These are phyloP conservation scores for Onychomys torridus DNA, from an alignment of 2,797 vertebrate genomes.

Conservation along the genomic window DNA sequence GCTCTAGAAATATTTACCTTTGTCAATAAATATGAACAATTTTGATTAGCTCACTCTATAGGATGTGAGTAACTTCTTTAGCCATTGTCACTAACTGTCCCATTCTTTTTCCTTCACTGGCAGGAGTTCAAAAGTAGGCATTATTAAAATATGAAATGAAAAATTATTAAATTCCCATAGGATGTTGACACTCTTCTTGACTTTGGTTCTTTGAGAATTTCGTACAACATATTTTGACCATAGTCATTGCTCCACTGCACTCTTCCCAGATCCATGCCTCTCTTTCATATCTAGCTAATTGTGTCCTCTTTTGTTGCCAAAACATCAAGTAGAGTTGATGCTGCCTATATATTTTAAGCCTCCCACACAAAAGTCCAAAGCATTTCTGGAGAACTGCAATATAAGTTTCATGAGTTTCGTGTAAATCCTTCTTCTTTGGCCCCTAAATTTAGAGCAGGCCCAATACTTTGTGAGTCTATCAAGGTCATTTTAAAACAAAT, in stretches of 20 bases:
- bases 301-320: background rate
- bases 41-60: background rate
- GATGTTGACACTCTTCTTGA: background rate
- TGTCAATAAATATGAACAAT: background rate
- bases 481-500: background rate
- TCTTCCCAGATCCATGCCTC: background rate
- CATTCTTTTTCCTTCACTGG: background rate
- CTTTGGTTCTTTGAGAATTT: background rate
- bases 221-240: background rate
- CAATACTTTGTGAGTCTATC: background rate
- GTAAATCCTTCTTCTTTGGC: rapidly evolving
- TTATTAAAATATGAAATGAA: no score
- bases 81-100: rapidly evolving
- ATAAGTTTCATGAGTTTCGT: background rate
- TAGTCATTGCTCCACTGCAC: background rate
- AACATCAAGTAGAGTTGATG: background rate
- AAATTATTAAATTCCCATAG: background rate
- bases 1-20: background rate
- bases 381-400: no score
- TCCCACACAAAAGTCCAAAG: background rate
- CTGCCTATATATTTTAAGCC: background rate
- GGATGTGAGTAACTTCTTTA: background rate
- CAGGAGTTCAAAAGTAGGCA: background rate
- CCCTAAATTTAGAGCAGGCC: background rate
- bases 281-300: background rate